phyloP scores from a whole-genome alignment of 2,888 invertebrate genomes.

The Dryobota labecula region DNA sequence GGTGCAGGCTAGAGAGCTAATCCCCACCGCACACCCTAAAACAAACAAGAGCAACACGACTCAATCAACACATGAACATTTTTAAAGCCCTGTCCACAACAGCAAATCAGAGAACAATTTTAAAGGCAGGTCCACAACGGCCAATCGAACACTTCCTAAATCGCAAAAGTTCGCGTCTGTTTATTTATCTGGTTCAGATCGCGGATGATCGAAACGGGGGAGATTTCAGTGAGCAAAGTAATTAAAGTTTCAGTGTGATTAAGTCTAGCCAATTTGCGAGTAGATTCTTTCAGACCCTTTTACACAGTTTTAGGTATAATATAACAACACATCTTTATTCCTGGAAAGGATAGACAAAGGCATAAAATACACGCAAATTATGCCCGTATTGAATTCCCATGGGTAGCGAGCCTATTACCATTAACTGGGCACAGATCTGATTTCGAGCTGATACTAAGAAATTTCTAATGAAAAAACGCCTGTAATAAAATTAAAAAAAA shows the following conservation, averaged over 20 bases:
- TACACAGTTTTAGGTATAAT: background rate
- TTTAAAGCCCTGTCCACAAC: conserved; percentile 28
- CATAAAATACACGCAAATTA: background rate
- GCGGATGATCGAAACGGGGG: conserved; percentile 27
- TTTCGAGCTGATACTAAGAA: background rate
- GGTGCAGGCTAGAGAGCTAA: background rate
- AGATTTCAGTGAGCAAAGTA: background rate
- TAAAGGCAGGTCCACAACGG: conserved; percentile 31
- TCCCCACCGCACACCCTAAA: conserved; percentile 17
- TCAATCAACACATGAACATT: conserved; percentile 45
- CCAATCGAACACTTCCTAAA: conserved; percentile 43
- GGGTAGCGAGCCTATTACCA: background rate
- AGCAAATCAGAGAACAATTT: conserved; percentile 40
- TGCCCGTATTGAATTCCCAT: background rate
- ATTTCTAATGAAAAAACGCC: no score
- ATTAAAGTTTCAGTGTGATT: background rate
- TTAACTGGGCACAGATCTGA: background rate
- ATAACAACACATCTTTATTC: background rate
- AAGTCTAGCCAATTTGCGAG: background rate
- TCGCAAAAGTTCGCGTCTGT: conserved; percentile 36
- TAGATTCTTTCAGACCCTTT: no score
- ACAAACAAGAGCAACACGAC: conserved; percentile 45
- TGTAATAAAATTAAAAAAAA: no score
- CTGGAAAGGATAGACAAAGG: background rate
- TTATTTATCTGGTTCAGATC: conserved; percentile 39